Evolutionary conservation across 1,140 invertebrate genomes (phyloP).

Genomic region (Scaptomyza montana): DNA sequence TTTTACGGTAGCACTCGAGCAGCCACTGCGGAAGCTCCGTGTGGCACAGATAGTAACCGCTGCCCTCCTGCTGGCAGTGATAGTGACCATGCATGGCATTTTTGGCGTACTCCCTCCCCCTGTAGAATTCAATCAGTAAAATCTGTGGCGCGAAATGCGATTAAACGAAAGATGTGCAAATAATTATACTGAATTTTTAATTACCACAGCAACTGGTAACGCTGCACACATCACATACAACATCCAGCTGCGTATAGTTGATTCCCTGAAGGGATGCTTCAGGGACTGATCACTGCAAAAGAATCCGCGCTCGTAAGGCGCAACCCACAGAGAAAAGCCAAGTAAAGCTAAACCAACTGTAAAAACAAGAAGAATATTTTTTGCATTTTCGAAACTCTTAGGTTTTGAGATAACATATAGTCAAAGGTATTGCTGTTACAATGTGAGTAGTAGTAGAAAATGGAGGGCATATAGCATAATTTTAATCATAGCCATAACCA

Average conservation of each 20-base stretch:
- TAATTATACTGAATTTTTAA: conserved; percentile 66
- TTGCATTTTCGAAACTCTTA: too few relatives aligned
- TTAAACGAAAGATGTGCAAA: not conserved
- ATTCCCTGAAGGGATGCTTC: conserved; percentile 91
- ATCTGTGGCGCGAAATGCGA: conserved; percentile 41
- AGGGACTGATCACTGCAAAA: conserved; percentile 97
- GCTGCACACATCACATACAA: conserved; percentile 90
- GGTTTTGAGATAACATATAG: too few relatives aligned
- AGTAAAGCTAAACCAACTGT: conserved; percentile 89
- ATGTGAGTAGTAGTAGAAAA: too few relatives aligned
- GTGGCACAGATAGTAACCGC: conserved; percentile 84
- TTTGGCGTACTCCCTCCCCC: conserved; percentile 43
- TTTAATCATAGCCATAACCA: too few relatives aligned
- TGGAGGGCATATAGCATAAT: too few relatives aligned
- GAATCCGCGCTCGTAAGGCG: conserved; percentile 94
- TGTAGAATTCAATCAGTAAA: conserved; percentile 69
- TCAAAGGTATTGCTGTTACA: too few relatives aligned
- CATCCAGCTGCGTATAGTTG: conserved; percentile 91
- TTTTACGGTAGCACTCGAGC: conserved; percentile 88
- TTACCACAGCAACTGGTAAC: conserved; percentile 89
- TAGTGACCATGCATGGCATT: conserved; percentile 35
- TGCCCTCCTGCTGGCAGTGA: conserved; percentile 18
- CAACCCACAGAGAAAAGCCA: conserved; percentile 88
- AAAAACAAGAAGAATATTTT: conserved; percentile 69
- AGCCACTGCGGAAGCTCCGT: conserved; percentile 88